Evolutionary conservation across 2,113 vertebrate species (phyloP).

Genomic region (Carassius gibelio): DNA sequence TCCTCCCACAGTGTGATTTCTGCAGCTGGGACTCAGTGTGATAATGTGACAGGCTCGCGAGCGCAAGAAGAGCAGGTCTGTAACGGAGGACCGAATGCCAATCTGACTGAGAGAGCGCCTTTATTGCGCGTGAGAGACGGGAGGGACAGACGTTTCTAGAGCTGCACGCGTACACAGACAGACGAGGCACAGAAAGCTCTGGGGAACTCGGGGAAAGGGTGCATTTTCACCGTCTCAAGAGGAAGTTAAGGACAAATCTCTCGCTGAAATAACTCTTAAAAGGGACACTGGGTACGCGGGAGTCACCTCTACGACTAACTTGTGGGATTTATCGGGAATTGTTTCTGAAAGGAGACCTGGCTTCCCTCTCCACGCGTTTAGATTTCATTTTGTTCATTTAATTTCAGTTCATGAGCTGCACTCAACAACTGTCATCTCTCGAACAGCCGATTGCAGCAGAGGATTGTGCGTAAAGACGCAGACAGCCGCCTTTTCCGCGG

Average conservation of each 20-base stretch:
- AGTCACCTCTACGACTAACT: constrained; percentile 60
- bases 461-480: constrained; percentile 52
- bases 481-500: constrained; percentile 38
- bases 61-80: constrained; percentile 58
- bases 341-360: constrained; percentile 41
- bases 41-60: constrained; percentile 61
- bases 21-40: constrained; percentile 48
- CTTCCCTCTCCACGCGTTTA: constrained; percentile 45
- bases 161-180: constrained; percentile 39
- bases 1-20: constrained; percentile 41
- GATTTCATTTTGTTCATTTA: constrained; percentile 40
- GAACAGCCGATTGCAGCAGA: constrained; percentile 41
- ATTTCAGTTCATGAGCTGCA: constrained; percentile 29
- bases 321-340: constrained; percentile 63
- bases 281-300: constrained; percentile 55
- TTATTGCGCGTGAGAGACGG: constrained; percentile 54
- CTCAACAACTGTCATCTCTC: constrained; percentile 38
- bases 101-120: constrained; percentile 60
- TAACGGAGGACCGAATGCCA: constrained; percentile 59
- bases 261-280: constrained; percentile 45
- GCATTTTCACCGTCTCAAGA: constrained; percentile 52
- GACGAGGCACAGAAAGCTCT: constrained; percentile 52
- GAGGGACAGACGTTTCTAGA: constrained; percentile 53
- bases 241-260: constrained; percentile 57
- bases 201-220: constrained; percentile 53